Conservation (phyloP, 2,113 vertebrate species). For the Nipponia nippon region DNA sequence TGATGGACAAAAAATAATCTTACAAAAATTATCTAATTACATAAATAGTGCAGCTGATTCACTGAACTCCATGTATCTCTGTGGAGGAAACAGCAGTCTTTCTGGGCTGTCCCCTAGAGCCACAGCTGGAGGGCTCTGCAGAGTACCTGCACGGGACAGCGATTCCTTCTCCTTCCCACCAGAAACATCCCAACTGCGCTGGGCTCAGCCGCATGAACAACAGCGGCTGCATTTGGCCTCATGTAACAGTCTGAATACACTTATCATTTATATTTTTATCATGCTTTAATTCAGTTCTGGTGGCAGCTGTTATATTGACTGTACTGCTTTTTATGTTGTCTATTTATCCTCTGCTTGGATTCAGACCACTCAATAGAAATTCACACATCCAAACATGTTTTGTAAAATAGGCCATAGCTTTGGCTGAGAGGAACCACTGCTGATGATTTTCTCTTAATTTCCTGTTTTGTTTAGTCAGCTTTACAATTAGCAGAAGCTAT, state of each 20-base stretch:
- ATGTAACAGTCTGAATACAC: neutral
- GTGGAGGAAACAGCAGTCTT: neutral
- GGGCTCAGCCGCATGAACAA: neutral
- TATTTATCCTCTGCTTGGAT: neutral
- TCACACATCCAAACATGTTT: neutral
- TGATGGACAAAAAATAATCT: neutral
- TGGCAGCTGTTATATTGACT: neutral
- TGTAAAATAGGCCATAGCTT: neutral
- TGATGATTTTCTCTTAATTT: neutral
- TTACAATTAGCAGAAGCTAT: neutral
- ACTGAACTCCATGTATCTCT: neutral
- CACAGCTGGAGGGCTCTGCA: neutral
- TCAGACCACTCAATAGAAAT: neutral
- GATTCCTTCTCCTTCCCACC: neutral
- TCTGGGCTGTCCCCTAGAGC: neutral
- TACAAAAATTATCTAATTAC: neutral
- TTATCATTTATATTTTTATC: neutral
- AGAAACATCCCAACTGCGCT: neutral
- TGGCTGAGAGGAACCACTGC: neutral
- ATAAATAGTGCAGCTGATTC: neutral
- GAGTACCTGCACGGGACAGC: neutral
- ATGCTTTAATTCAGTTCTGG: neutral
- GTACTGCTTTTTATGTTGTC: neutral
- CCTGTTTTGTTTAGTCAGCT: neutral
- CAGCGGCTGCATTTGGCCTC: neutral